Percentiles rank a stretch among this genome's conserved stretches.
Evolutionary conservation across 1,140 invertebrate genomes (phyloP).

Genomic region (Paraescarpia echinospica): DNA sequence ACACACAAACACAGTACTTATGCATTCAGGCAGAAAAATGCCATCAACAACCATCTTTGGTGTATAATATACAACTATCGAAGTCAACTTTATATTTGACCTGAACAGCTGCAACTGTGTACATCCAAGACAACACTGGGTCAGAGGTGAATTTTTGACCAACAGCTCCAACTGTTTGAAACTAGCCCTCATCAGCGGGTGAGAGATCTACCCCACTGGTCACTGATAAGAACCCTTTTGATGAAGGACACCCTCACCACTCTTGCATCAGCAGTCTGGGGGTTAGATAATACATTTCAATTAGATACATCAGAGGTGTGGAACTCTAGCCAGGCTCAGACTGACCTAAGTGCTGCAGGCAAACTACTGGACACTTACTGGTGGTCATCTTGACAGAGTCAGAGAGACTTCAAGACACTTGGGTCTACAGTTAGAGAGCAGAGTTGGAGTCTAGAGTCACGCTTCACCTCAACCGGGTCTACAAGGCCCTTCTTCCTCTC

Average conservation of each 20-base stretch:
- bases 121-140: not conserved
- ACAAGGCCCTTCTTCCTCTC: too few species aligned
- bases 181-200: not conserved
- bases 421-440: too few species aligned
- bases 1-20: not conserved
- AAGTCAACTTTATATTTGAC: not conserved
- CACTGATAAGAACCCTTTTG: slow-evolving; percentile 5
- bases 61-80: too few species aligned
- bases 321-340: not conserved
- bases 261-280: not conserved
- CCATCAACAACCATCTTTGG: too few species aligned
- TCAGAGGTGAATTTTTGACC: not conserved
- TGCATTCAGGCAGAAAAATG: not conserved
- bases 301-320: not conserved
- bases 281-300: not conserved
- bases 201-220: not conserved
- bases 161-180: not conserved
- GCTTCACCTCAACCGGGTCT: too few species aligned
- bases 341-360: not conserved
- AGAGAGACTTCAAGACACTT: not conserved
- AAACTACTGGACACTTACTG: too few species aligned
- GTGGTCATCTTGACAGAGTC: not conserved
- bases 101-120: not conserved
- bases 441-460: too few species aligned
- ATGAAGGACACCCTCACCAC: not conserved